Conservation (phyloP, 2,113 vertebrate species). For the Tamias sibiricus region DNA sequence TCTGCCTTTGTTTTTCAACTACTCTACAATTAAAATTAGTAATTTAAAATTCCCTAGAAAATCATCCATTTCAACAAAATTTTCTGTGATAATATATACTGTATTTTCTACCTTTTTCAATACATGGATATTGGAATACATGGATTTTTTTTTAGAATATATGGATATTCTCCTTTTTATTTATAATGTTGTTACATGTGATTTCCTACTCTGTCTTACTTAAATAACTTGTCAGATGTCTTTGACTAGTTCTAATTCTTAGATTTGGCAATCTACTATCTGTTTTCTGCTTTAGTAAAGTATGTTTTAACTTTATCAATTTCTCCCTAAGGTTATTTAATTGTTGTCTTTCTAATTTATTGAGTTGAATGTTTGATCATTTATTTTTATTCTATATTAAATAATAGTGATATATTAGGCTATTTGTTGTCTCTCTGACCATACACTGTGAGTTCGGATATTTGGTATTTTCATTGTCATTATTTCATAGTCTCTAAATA, state of each 20-base stretch:
- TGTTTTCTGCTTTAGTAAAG: neutral
- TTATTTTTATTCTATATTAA: neutral
- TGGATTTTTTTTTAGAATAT: neutral
- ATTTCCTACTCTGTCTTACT: neutral
- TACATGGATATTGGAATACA: neutral
- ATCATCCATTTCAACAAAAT: neutral
- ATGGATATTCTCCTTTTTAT: neutral
- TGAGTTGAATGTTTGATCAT: neutral
- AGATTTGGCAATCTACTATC: neutral
- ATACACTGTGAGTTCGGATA: neutral
- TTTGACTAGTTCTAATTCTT: neutral
- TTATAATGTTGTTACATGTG: neutral
- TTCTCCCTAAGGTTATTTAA: neutral
- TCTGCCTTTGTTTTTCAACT: neutral
- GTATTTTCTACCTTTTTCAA: neutral
- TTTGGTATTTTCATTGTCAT: neutral
- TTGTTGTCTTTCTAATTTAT: neutral
- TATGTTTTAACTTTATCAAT: neutral
- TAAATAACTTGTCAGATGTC: neutral
- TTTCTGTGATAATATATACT: neutral
- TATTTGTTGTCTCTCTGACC: neutral
- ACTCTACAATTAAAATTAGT: neutral
- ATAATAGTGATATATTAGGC: neutral
- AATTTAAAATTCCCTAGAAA: conserved; percentile 48
- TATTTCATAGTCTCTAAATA: neutral